Evolutionary conservation across 1,140 invertebrate genomes (phyloP).

Genomic region (Zophobas atratus): DNA sequence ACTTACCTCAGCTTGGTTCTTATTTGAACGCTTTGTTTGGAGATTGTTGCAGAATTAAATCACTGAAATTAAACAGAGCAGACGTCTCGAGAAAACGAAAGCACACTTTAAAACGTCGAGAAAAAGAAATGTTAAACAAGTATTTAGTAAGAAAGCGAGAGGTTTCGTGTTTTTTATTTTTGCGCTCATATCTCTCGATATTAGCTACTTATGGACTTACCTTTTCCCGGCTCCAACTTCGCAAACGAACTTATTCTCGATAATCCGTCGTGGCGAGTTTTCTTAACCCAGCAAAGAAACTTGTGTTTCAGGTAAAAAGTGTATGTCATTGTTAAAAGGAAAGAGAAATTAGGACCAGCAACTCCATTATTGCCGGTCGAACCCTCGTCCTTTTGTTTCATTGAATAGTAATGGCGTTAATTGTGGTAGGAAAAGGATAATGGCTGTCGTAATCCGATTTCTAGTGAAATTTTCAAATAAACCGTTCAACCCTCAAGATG

Average conservation of each 20-base stretch:
- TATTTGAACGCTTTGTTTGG: not conserved
- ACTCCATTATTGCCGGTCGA: not conserved
- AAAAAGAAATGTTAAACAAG: no score
- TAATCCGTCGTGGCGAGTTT: not conserved
- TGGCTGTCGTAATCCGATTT: constrained; percentile 21
- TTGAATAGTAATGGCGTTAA: constrained; percentile 45
- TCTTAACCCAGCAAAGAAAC: not conserved
- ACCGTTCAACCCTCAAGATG: constrained; percentile 6
- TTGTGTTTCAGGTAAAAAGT: no score
- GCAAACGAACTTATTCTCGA: no score
- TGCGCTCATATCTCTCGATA: no score
- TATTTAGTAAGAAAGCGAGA: no score
- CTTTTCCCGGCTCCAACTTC: no score
- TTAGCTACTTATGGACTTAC: no score
- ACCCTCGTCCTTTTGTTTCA: constrained; percentile 20
- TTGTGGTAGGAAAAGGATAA: constrained; percentile 34
- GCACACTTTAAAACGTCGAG: no score
- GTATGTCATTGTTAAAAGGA: not conserved
- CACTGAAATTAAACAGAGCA: no score
- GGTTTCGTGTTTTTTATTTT: no score
- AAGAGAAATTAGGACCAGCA: not conserved
- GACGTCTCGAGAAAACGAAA: no score
- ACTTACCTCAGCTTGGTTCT: not conserved
- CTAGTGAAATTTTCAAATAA: constrained; percentile 14
- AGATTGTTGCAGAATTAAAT: no score